A percentile compares a stretch with the other conserved stretches of the same genome.
Evolutionary conservation across 2,797 vertebrate genomes (phyloP).

Genomic region (Anomalospiza imberbis): DNA sequence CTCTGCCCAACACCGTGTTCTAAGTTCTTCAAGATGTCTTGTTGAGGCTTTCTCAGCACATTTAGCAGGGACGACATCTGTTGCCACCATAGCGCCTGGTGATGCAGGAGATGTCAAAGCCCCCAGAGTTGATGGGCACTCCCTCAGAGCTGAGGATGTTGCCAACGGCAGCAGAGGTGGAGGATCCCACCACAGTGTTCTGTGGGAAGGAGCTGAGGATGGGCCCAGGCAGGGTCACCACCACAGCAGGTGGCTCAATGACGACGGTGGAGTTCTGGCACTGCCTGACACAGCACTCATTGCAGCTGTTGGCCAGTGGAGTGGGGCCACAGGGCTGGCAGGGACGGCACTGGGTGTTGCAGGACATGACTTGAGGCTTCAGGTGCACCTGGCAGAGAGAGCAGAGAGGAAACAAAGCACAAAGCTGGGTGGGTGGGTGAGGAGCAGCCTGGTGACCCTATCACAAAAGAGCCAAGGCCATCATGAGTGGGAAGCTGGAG

Average conservation of each 20-base stretch:
- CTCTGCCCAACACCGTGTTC: not conserved
- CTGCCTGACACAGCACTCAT: not conserved
- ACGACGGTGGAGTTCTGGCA: not conserved
- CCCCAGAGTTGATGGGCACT: not conserved
- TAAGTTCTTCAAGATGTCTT: not conserved
- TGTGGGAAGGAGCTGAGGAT: not conserved
- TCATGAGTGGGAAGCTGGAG: not conserved
- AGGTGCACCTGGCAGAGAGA: not conserved
- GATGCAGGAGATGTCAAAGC: not conserved
- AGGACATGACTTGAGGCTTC: not conserved
- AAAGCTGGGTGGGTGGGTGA: accelerated
- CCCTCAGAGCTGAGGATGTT: not conserved
- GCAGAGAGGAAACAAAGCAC: not conserved
- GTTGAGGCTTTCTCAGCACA: accelerated
- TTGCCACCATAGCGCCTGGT: not conserved
- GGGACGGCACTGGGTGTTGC: not conserved
- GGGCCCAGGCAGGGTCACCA: not conserved
- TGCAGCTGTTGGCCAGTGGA: not conserved
- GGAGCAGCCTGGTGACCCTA: not conserved
- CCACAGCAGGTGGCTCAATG: not conserved
- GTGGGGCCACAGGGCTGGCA: not conserved
- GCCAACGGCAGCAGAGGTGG: not conserved
- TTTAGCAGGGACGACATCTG: not conserved
- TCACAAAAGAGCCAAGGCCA: not conserved
- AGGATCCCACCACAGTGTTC: not conserved